Evolutionary conservation across 2,113 vertebrate species (phyloP), one percentile per base, ranked within the genome.

Genomic region (Tauraco erythrolophus): DNA sequence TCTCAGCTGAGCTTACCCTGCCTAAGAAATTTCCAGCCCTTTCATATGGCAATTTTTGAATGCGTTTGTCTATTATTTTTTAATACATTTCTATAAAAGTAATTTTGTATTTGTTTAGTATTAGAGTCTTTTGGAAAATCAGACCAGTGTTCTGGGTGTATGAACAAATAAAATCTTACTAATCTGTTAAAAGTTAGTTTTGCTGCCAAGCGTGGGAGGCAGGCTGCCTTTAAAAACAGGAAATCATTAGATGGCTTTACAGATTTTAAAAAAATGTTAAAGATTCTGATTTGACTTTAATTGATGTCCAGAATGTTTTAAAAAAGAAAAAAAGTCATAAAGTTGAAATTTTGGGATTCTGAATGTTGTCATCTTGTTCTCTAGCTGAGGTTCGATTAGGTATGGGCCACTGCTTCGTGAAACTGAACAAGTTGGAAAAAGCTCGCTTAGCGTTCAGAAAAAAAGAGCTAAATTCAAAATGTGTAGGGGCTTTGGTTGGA

Each of bases 331-430:
- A 58, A 37, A 72, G 24, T 43, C 24, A 69, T 46, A 12, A 78
- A 82, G 22, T 39, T 70, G 72, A 70, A 83, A 64, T 27, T 57
- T 76, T 94, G 23, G 72, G 19, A 68, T 43, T 92, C 30, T 96
- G 76, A 97, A 51, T 90, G 61, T 15, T 82, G 84, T 96, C 8
- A 2, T 85, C 82, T 96, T 95, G 53, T 84, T 97, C 79, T 78
- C 56, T 94, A 99, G 99, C 99, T 27, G 99, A 99, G 96, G 99
- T 99, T 61, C 98, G 99, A 62, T 96, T 99, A 70, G 99, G 99
- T 43, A 99, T 99, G 99, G 99, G 99, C 64, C 99, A 99, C 97
- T 99, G 99, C 96, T 99, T 99, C 12, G 99, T 99, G 84, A 99
- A 99, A 87, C 99, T 99, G 72, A 99, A 98, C 98, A 99, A 99